A percentile compares a stretch with the other conserved stretches of the same genome.
Conservation (phyloP, 1,140 invertebrate species). For the Battus philenor region DNA sequence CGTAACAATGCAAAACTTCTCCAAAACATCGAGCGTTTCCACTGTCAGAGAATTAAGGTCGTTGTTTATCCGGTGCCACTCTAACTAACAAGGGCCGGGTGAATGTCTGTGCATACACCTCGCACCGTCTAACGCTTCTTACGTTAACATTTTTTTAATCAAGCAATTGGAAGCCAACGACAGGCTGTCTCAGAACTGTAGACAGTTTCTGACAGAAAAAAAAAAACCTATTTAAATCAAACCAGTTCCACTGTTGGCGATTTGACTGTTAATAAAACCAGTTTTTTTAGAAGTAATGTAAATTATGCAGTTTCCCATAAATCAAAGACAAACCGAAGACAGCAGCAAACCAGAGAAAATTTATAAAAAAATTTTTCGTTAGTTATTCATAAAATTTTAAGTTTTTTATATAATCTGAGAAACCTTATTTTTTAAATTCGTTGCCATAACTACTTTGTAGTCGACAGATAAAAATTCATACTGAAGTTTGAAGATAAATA, state of each 20-base stretch:
- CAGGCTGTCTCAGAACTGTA: constrained; percentile 30
- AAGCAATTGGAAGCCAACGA: constrained; percentile 9
- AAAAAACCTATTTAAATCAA: not conserved
- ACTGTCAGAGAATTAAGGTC: constrained; percentile 42
- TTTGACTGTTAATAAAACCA: not conserved
- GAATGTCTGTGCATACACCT: constrained; percentile 50
- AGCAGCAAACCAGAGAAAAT: too few relatives aligned
- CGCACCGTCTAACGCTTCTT: constrained; percentile 33
- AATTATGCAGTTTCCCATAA: not conserved
- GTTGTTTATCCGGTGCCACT: constrained; percentile 51
- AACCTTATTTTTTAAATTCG: too few relatives aligned
- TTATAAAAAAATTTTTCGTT: too few relatives aligned
- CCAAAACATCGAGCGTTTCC: constrained; percentile 28
- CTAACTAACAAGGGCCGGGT: constrained; percentile 56
- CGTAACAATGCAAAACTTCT: constrained; percentile 46
- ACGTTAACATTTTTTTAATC: constrained; percentile 44
- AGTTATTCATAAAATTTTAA: too few relatives aligned
- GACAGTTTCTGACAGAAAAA: constrained; percentile 17
- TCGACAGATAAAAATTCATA: too few relatives aligned
- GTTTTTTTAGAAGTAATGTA: not conserved
- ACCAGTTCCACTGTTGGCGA: too few relatives aligned
- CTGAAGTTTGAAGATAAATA: too few relatives aligned
- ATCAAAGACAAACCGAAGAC: too few relatives aligned
- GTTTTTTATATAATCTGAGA: too few relatives aligned
- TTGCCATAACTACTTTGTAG: too few relatives aligned